Base-by-base conservation (phyloP, 2,113 vertebrate genomes). In the Litocranius walleri region DNA sequence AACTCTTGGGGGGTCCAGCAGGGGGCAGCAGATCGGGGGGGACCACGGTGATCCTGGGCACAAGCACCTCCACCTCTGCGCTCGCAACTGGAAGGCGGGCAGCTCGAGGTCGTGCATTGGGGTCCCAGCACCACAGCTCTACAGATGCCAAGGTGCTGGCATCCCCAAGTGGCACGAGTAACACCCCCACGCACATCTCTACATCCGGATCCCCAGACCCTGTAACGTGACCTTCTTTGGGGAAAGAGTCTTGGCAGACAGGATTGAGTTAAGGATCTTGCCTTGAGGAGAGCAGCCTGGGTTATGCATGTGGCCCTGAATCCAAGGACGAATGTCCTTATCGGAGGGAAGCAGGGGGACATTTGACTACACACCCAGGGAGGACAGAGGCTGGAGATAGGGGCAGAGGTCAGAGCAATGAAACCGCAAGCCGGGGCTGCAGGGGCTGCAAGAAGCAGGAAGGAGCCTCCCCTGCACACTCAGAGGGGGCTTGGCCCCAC, bases 41-140 rank as follows among this genome's bases (percentile, higher is more conserved):
- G 1, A 3, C 43, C 43, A 14, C 0, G 0, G 56, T 5, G 21
- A 3, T 16, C 52, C 54, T 3, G 7, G 67, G 17, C 3, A 15
- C 5, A 3, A 10, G 13, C 54, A 5, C 30, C 52, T 45, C 57
- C 7, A 0, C 29, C 5, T 40, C 36, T 3, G 1, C 30, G 4
- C 88, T 16, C 40, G 2, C 40, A 7, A 29, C 56, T 14, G 56
- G 89, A 29, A 62, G 77, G 74, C 6, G 6, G 71, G 33, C 9
- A 17, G 40, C 29, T 25, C 6, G 25, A 21, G 74, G 33, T 33
- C 33, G 0, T 27, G 52, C 9, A 2, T 2, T 1, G 1, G 74
- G 21, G 9, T 17, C 57, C 30, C 33, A 29, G 74, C 54, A 59
- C 25, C 82, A 6, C 8, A 29, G 21, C n/a, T 57, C 82, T 40